Base-by-base conservation (phyloP, 2,797 vertebrate genomes). In the Columba guinea region DNA sequence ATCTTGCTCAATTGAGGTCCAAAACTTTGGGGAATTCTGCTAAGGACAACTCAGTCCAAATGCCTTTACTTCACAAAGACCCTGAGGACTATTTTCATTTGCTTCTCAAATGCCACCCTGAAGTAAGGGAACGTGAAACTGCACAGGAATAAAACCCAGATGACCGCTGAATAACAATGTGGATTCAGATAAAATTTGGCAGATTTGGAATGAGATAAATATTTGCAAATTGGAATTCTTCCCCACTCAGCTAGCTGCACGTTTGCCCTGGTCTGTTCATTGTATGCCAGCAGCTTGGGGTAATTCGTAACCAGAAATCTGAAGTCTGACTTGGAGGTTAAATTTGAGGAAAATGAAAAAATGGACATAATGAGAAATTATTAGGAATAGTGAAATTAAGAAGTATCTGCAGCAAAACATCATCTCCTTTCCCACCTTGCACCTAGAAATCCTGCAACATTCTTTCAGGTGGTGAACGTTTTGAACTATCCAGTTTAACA, bases 161-260 rank as follows among this genome's bases (percentile, higher is more conserved):
- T 30, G 73, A 37, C 24, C 11, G 5, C 22, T 5, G n/a, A 92
- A 75, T 85, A 91, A 84, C 70, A 81, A 63, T 53, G 60, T 67
- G 32, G 30, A 69, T 91, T 93, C 71, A 48, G 39, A 86, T 9
- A 75, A 78, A 94, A 90, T 76, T 6, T 93, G 74, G 77, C 67
- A 88, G 85, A 90, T 90, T 88, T 52, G 37, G 80, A 93, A 88
- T 86, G 64, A 94, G 76, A 79, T 62, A 96, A 91, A 86, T 93
- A 94, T 90, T 95, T 95, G 77, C 44, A 65, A 94, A 80, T 39
- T 30, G 34, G 69, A 92, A 62, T 86, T 90, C 63, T 69, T 41
- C 52, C 37, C 52, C 55, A 75, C 14, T 81, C 78, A 91, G 34
- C 46, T 89, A 71, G 46, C 58, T 83, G 48, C 9, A 4, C 83